These are phyloP conservation scores for Tribolium castaneum DNA, from an alignment of 1,140 invertebrate genomes.

Conservation along the genomic window DNA sequence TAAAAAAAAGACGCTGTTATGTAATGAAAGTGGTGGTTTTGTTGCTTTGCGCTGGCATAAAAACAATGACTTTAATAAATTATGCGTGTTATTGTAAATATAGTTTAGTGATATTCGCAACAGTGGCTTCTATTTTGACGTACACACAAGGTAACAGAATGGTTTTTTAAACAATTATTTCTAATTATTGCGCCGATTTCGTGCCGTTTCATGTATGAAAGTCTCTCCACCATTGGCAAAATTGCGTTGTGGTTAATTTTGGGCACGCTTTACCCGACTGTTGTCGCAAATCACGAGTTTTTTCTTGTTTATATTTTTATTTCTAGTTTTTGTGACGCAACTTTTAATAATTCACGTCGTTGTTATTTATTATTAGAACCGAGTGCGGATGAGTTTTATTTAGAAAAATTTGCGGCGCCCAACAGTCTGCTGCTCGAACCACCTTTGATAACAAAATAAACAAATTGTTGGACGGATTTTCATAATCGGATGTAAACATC, in stretches of 20 bases:
- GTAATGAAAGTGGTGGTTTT: slow-evolving; percentile 44
- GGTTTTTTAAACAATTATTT: slow-evolving; percentile 51
- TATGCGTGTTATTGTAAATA: slow-evolving; percentile 51
- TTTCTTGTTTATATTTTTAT: slow-evolving; percentile 37
- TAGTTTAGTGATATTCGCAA: slow-evolving; percentile 49
- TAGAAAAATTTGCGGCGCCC: slow-evolving; percentile 17
- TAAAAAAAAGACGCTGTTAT: slow-evolving; percentile 36
- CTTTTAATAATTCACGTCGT: slow-evolving; percentile 3
- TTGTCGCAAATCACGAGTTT: slow-evolving; percentile 9
- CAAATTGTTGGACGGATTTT: background rate
- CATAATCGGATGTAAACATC: background rate
- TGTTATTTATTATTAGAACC: background rate
- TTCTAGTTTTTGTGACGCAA: slow-evolving; percentile 9
- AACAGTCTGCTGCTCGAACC: slow-evolving; percentile 13
- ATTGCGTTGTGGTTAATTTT: slow-evolving; percentile 8
- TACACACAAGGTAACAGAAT: slow-evolving; percentile 56
- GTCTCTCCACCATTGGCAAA: background rate
- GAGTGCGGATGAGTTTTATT: background rate
- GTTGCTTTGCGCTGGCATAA: slow-evolving; percentile 34
- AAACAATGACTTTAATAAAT: slow-evolving; percentile 54
- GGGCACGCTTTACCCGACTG: background rate
- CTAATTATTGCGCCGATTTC: slow-evolving; percentile 36
- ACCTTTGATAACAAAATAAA: slow-evolving; percentile 24
- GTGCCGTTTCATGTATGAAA: slow-evolving; percentile 24
- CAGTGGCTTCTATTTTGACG: slow-evolving; percentile 56